Conservation (phyloP, 2,113 vertebrate species). For the Lasiurus borealis region DNA sequence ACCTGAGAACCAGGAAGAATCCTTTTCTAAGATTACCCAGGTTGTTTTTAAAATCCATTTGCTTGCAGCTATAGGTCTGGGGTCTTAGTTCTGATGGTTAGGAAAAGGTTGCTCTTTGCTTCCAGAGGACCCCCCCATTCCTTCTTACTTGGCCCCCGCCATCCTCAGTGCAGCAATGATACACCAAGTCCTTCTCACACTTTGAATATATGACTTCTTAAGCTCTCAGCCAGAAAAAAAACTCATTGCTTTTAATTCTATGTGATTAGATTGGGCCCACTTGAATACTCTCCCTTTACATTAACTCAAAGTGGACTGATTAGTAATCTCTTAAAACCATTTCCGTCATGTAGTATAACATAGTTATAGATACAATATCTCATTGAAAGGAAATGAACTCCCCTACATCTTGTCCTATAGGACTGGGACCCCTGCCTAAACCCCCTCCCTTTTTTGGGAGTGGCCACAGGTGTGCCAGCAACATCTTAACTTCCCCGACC, state of each 20-base stretch:
- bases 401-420: no score
- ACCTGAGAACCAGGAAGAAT: background rate
- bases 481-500: no score
- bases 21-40: background rate
- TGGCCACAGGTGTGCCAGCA: no score
- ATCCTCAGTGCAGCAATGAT: background rate
- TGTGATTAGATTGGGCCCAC: background rate
- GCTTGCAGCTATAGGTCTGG: background rate
- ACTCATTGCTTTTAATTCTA: background rate
- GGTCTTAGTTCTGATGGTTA: background rate
- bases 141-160: accelerated
- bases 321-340: background rate
- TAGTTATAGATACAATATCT: background rate
- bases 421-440: no score
- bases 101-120: background rate
- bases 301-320: background rate
- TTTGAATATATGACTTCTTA: background rate
- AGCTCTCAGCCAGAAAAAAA: background rate
- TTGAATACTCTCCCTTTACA: background rate
- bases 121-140: background rate
- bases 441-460: no score
- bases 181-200: background rate
- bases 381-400: no score
- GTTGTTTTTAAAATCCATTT: background rate
- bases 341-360: background rate